Conservation (phyloP, 2,113 vertebrate genomes). For the Cervus canadensis region DNA sequence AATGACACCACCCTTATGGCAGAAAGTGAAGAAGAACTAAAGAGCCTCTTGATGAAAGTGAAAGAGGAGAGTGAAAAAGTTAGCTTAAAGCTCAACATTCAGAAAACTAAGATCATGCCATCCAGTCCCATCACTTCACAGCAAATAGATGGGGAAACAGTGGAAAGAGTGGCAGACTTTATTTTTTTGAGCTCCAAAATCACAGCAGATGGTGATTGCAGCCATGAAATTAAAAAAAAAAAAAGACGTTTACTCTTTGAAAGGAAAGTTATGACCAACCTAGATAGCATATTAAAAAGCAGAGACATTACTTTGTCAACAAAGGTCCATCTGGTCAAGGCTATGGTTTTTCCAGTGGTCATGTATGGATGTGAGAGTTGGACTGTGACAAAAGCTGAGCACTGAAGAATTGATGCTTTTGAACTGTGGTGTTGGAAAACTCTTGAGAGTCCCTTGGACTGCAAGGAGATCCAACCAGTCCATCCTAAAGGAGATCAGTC, state of each 20-base stretch:
- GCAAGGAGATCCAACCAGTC: neutral
- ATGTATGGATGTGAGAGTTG: neutral
- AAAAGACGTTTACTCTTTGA: neutral
- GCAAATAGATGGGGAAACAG: neutral
- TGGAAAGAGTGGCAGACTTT: neutral
- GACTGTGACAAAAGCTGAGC: fast-evolving
- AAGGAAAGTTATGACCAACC: neutral
- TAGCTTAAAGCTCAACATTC: neutral
- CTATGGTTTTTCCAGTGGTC: neutral
- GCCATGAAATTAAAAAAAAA: neutral
- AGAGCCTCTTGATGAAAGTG: neutral
- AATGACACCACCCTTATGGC: neutral
- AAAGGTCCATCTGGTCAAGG: neutral
- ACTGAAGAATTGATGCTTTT: fast-evolving
- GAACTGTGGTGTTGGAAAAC: neutral
- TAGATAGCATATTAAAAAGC: neutral
- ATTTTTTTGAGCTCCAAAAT: neutral
- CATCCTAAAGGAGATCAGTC: neutral
- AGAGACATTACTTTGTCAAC: neutral
- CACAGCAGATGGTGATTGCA: neutral
- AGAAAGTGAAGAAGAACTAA: neutral
- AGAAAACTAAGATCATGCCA: neutral
- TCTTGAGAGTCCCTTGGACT: neutral
- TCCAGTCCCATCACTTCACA: neutral
- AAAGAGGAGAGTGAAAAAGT: neutral